Percentiles rank a stretch among this genome's conserved stretches.
phyloP scores from a whole-genome alignment of 2,888 invertebrate species.

The Plemyria rubiginata region DNA sequence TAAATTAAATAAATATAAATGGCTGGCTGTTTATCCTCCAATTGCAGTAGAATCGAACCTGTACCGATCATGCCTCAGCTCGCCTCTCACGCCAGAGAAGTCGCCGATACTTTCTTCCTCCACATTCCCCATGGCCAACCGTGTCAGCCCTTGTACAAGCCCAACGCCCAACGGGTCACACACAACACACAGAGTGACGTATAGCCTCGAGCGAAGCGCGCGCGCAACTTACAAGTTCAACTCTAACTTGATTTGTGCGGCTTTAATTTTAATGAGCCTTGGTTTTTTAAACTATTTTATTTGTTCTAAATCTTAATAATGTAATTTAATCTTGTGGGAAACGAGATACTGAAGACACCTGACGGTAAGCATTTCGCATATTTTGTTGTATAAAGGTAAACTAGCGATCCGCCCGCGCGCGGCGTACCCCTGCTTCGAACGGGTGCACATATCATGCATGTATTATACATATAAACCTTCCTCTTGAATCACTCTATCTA shows the following conservation, averaged over 20 bases:
- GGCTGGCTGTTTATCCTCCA: too few relatives aligned
- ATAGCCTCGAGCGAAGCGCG: conserved; percentile 12
- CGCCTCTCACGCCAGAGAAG: neutral
- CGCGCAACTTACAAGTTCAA: conserved; percentile 12
- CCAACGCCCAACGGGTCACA: conserved; percentile 24
- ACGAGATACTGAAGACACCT: neutral
- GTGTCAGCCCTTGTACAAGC: conserved; percentile 10
- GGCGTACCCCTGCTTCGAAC: too few relatives aligned
- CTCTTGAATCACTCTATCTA: too few relatives aligned
- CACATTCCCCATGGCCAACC: neutral
- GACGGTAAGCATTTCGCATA: neutral
- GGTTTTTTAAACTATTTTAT: too few relatives aligned
- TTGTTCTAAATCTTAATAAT: neutral
- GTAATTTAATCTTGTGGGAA: neutral
- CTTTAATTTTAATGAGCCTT: neutral
- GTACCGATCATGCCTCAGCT: too few relatives aligned
- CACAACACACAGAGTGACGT: conserved; percentile 31
- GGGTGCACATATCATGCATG: too few relatives aligned
- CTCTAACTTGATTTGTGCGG: neutral
- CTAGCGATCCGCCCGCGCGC: too few relatives aligned
- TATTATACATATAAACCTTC: too few relatives aligned
- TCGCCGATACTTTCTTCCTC: conserved; percentile 18
- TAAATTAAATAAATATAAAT: too few relatives aligned
- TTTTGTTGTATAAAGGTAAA: too few relatives aligned
- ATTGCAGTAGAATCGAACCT: too few relatives aligned